phyloP scores from a whole-genome alignment of 2,113 vertebrate species.

The Gadus chalcogrammus region DNA sequence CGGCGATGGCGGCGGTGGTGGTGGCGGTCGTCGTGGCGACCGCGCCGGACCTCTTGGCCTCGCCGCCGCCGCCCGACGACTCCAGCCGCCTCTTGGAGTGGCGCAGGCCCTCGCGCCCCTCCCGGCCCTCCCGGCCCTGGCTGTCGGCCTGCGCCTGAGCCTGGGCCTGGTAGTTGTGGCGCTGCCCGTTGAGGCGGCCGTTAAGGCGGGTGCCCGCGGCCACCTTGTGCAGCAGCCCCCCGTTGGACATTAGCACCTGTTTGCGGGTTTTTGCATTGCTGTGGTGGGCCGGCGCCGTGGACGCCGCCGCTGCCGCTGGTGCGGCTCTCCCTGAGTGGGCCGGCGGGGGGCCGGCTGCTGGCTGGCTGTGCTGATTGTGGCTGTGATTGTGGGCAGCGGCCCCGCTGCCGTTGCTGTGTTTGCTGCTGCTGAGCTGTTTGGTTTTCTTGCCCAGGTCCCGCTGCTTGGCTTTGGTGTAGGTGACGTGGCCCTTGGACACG shows the following conservation, averaged over 20 bases:
- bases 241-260: constrained; percentile 95
- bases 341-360: constrained; percentile 82
- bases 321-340: constrained; percentile 97
- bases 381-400: constrained; percentile 77
- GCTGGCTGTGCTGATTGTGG: constrained; percentile 74
- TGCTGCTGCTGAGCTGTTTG: constrained; percentile 91
- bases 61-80: constrained; percentile 53
- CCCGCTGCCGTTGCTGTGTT: constrained; percentile 83
- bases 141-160: constrained; percentile 74
- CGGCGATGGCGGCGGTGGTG: constrained; percentile 16
- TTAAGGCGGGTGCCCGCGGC: constrained; percentile 77
- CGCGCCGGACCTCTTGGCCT: constrained; percentile 41
- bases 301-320: constrained; percentile 44
- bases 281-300: constrained; percentile 75
- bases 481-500: constrained; percentile 98
- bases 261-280: constrained; percentile 99
- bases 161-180: constrained; percentile 81
- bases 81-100: constrained; percentile 94
- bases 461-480: constrained; percentile 99
- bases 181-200: constrained; percentile 89
- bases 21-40: constrained; percentile 66
- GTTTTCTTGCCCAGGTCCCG: constrained; percentile 97
- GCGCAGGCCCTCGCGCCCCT: constrained; percentile 89
- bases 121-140: constrained; percentile 79
- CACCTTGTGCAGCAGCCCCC: constrained; percentile 56